These are phyloP conservation scores for Drosophila imparisetae DNA, from an alignment of 2,888 invertebrate genomes.

Conservation along the genomic window DNA sequence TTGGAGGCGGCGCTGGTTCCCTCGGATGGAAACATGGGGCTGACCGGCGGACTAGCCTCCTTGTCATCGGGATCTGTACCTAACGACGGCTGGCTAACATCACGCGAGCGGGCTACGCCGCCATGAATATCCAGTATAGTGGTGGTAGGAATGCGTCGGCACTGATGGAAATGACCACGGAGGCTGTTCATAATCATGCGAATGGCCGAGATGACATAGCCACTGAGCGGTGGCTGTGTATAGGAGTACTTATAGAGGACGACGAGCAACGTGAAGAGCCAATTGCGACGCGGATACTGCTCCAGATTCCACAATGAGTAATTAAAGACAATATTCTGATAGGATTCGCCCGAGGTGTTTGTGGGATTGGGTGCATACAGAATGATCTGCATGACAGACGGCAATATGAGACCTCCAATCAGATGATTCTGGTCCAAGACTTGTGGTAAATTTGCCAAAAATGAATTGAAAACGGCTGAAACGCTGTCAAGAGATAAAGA, in stretches of 20 bases:
- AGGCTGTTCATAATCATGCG: constrained; percentile 96
- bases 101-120: constrained; percentile 85
- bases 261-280: constrained; percentile 96
- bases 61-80: constrained; percentile 88
- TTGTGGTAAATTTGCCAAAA: constrained; percentile 96
- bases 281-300: constrained; percentile 93
- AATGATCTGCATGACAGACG: constrained; percentile 92
- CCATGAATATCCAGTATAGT: constrained; percentile 90
- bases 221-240: constrained; percentile 89
- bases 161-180: constrained; percentile 90
- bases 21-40: constrained; percentile 87
- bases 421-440: constrained; percentile 97
- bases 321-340: constrained; percentile 86
- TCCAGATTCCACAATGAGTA: constrained; percentile 96
- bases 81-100: constrained; percentile 91
- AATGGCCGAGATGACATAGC: constrained; percentile 91
- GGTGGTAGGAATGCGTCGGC: constrained; percentile 92
- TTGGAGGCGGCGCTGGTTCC: constrained; percentile 85
- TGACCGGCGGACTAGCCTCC: constrained; percentile 87
- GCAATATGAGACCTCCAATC: constrained; percentile 95
- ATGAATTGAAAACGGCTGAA: constrained; percentile 98
- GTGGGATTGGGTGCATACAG: constrained; percentile 93
- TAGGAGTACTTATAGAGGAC: constrained; percentile 97
- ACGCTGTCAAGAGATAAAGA: constrained; percentile 85
- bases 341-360: constrained; percentile 86